Evolutionary conservation across 2,888 invertebrate genomes (phyloP), one percentile per base, ranked within the genome.

Genomic region (Sminthurides aquaticus): DNA sequence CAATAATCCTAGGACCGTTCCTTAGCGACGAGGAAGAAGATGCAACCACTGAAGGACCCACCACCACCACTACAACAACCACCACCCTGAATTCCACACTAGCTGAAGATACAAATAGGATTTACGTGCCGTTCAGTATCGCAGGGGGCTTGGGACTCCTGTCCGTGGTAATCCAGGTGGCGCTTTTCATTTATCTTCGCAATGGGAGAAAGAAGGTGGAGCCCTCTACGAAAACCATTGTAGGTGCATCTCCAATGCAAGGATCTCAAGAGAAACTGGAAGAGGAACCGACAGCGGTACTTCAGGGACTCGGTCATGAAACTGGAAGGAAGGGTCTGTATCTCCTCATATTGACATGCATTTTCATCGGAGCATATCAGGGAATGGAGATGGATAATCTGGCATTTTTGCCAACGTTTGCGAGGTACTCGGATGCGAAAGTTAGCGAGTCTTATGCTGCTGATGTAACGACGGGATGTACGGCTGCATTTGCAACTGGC

Each of bases 351-450:
- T 15, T 34, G 5, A 11, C 43, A 11, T 34, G 43, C 43, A 34
- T 34, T 34, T 34, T 34, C 43, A 34, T 34, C 43, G 43, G 43
- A 34, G 52, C 48, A 15, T 71, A 69, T 48, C 62, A 57, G 18
- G 69, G 67, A 20, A 66, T 68, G 64, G 69, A 71, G 55, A 60
- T 65, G 22, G 57, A 60, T 25, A 64, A 67, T 0, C 52, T 65
- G 57, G 66, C 64, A 24, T 60, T 71, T 15, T 56, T 71, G 18
- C 68, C 69, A 1, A 71, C 67, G 20, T 69, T 69, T 58, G 65
- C 68, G 3, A 65, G 65, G 26, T 67, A 60, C 22, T 62, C 62
- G 20, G 65, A 62, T 5, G 57, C 67, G 1, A 18, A 64, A 3
- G 57, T 71, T 18, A 58, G 67, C 1, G 64, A 67, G 28, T 43